Conservation (phyloP, 1,140 invertebrate species). For the Hylaeus anthracinus region DNA sequence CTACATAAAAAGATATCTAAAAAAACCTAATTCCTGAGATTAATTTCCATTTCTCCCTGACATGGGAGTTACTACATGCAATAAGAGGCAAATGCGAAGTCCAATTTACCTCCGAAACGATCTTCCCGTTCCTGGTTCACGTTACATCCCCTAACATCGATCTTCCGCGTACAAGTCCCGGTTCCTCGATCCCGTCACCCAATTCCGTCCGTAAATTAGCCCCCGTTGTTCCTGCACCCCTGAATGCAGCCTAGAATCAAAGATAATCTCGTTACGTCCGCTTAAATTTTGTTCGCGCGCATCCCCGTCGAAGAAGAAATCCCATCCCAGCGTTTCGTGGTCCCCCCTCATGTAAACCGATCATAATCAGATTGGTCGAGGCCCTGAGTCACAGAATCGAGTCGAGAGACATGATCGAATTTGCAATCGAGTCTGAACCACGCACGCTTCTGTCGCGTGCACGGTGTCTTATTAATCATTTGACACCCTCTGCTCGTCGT, state of each 20-base stretch:
- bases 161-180: background rate
- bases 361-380: constrained; percentile 33
- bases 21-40: no score
- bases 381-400: constrained; percentile 36
- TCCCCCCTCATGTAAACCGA: constrained; percentile 4
- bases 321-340: background rate
- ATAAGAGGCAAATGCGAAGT: no score
- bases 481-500: no score
- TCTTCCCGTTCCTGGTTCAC: no score
- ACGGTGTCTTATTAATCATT: background rate
- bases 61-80: no score
- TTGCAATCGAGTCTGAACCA: constrained; percentile 2
- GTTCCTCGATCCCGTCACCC: background rate
- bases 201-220: constrained; percentile 7
- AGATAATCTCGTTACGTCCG: constrained; percentile 20
- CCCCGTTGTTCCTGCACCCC: background rate
- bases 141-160: constrained; percentile 10
- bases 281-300: constrained; percentile 13
- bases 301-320: constrained; percentile 3
- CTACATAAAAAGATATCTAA: no score
- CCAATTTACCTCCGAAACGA: no score
- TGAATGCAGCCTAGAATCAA: constrained; percentile 1
- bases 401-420: constrained; percentile 23
- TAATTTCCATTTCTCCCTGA: no score
- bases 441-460: background rate